Evolutionary conservation across 2,797 vertebrate genomes (phyloP).

Genomic region (Schizothorax lantsangensis): DNA sequence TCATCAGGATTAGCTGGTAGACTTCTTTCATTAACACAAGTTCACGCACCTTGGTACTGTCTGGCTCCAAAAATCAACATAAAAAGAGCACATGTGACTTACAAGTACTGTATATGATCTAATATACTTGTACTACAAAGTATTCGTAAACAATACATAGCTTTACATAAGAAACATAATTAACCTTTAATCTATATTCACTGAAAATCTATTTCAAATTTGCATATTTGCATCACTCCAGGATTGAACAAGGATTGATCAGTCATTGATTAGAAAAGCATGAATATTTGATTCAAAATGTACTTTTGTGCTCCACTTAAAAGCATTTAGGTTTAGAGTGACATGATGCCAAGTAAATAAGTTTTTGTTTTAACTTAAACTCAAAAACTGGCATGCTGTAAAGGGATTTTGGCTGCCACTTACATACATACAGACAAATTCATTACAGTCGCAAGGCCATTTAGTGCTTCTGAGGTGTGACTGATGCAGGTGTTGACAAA

Average conservation of each 20-base stretch:
- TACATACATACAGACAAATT: slow-evolving; percentile 13
- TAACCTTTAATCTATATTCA: too few relatives aligned
- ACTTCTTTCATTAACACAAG: neutral
- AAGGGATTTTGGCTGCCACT: neutral
- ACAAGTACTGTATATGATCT: neutral
- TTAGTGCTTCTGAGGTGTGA: neutral
- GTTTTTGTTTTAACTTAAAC: neutral
- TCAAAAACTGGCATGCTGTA: neutral
- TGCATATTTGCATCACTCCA: neutral
- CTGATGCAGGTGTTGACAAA: slow-evolving; percentile 4
- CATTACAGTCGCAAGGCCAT: slow-evolving; percentile 5
- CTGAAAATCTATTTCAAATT: neutral
- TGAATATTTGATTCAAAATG: neutral
- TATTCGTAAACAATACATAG: neutral
- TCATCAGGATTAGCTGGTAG: neutral
- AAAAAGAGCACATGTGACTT: neutral
- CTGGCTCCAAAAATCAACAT: neutral
- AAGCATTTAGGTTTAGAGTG: neutral
- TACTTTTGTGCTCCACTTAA: neutral
- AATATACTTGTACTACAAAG: neutral
- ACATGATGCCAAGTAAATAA: neutral
- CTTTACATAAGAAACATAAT: neutral
- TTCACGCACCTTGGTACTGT: neutral
- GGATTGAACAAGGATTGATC: neutral
- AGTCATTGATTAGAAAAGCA: neutral